These are phyloP conservation scores for Mythimna lalbum DNA, from an alignment of 2,888 invertebrate genomes.

Conservation along the genomic window DNA sequence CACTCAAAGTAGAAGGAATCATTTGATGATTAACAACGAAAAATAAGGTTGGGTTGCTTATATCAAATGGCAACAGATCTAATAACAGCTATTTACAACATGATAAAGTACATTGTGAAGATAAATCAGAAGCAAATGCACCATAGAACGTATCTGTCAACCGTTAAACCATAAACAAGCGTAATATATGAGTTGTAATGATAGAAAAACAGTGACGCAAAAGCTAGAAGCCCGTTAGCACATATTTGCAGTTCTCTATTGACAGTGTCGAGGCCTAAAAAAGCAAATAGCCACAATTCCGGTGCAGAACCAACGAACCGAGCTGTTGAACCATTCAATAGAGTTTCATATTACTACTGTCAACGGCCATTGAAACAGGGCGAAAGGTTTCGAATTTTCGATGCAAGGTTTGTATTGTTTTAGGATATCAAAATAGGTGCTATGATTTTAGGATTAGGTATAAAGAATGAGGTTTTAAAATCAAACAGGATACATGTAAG, in stretches of 20 bases:
- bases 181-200: neutral
- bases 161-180: neutral
- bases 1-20: too few relatives aligned
- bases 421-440: constrained; percentile 11
- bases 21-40: too few relatives aligned
- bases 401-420: constrained; percentile 11
- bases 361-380: constrained; percentile 27
- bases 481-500: neutral
- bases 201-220: constrained; percentile 13
- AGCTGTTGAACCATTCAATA: constrained; percentile 44
- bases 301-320: constrained; percentile 59
- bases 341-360: constrained; percentile 44
- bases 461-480: neutral
- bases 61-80: too few relatives aligned
- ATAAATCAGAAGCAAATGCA: neutral
- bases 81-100: too few relatives aligned
- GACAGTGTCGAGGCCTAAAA: constrained; percentile 56
- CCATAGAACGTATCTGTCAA: neutral
- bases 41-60: too few relatives aligned
- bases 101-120: neutral
- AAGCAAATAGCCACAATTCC: constrained; percentile 63
- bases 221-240: constrained; percentile 28
- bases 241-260: constrained; percentile 52
- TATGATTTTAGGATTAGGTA: neutral
- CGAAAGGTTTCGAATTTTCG: constrained; percentile 3